Conservation (phyloP, 2,797 vertebrate genomes). For the Brotula barbata region DNA sequence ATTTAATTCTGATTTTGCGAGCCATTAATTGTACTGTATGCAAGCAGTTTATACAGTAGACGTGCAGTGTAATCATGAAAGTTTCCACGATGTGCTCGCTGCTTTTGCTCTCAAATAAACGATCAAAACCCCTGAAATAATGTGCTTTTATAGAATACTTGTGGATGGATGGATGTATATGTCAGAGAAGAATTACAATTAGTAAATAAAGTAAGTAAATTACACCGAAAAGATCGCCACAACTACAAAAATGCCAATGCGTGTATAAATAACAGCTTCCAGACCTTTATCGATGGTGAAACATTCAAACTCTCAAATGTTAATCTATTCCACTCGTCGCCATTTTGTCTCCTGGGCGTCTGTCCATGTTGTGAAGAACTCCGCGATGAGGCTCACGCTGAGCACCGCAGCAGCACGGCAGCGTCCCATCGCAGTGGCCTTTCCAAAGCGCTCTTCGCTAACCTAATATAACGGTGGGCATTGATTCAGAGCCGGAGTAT, state of each 20-base stretch:
- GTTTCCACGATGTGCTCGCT: background rate
- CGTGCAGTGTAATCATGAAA: constrained; percentile 7
- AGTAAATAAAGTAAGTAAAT: too few relatives aligned
- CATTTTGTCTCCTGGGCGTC: constrained; percentile 15
- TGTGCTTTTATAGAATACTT: too few relatives aligned
- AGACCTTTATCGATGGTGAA: background rate
- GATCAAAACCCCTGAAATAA: constrained; percentile 4
- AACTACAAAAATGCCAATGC: constrained; percentile 15
- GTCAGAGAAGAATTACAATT: too few relatives aligned
- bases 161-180: too few relatives aligned
- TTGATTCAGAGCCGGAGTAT: constrained; percentile 43
- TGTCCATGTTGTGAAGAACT: background rate
- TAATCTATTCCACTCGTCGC: constrained; percentile 40
- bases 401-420: background rate
- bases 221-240: constrained; percentile 1
- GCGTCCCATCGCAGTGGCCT: background rate
- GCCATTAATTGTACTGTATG: background rate
- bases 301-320: constrained; percentile 45
- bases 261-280: constrained; percentile 16
- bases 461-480: constrained; percentile 32
- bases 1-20: constrained; percentile 8
- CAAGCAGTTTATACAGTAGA: constrained; percentile 4
- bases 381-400: background rate
- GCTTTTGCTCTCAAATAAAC: background rate
- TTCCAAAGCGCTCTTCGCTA: constrained; percentile 23